phyloP scores from a whole-genome alignment of 1,140 invertebrate genomes.

The Drosophila ercepeae region DNA sequence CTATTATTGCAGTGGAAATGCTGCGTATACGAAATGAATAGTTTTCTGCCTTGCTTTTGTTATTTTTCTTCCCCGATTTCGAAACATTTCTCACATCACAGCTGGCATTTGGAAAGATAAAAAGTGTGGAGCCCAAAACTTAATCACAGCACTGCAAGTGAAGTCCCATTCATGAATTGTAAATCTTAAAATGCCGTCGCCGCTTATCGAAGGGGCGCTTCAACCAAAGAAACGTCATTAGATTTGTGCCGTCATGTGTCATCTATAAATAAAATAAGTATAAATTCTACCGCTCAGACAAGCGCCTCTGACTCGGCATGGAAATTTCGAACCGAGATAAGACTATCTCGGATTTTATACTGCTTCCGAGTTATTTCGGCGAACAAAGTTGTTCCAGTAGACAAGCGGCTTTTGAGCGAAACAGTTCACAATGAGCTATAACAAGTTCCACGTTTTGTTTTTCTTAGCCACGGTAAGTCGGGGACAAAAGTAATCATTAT shows the following conservation, averaged over 20 bases:
- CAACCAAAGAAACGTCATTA: slow-evolving; percentile 31
- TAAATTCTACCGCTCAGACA: slow-evolving; percentile 9
- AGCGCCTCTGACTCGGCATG: slow-evolving; percentile 5
- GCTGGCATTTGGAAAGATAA: background rate
- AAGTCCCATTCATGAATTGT: slow-evolving; percentile 30
- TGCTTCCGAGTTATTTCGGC: slow-evolving; percentile 22
- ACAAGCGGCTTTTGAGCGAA: slow-evolving; percentile 33
- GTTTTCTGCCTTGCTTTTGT: slow-evolving; percentile 16
- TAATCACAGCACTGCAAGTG: slow-evolving; percentile 9
- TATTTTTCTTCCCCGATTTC: slow-evolving; percentile 24
- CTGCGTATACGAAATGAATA: slow-evolving; percentile 13
- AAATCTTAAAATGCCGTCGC: slow-evolving; percentile 2
- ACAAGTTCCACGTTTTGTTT: background rate
- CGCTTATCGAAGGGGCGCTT: slow-evolving; percentile 25
- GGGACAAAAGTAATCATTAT: background rate
- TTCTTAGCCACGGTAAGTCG: slow-evolving; percentile 10
- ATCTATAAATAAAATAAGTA: slow-evolving; percentile 21
- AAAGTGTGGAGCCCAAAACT: background rate
- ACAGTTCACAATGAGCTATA: slow-evolving; percentile 27
- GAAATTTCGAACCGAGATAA: slow-evolving; percentile 34
- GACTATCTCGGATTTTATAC: slow-evolving; percentile 20
- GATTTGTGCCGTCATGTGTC: slow-evolving; percentile 23
- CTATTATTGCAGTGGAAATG: slow-evolving; percentile 38
- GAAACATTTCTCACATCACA: slow-evolving; percentile 15
- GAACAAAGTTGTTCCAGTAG: slow-evolving; percentile 39